phyloP scores from a whole-genome alignment of 2,888 invertebrate genomes.

The Ichneumoninae sp. region DNA sequence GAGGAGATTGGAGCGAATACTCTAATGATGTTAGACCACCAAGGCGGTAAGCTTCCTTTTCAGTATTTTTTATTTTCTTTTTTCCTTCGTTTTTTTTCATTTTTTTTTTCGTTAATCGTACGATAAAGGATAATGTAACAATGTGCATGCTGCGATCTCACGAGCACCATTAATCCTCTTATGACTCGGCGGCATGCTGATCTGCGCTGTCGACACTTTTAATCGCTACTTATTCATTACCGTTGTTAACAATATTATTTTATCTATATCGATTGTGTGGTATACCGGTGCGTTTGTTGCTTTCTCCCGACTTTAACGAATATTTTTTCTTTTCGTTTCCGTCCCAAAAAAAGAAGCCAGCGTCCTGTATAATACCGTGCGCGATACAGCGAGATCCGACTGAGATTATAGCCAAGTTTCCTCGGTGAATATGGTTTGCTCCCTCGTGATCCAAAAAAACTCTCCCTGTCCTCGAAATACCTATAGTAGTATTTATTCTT shows the following conservation, averaged over 20 bases:
- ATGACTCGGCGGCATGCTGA: conserved; percentile 16
- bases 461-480: conserved; percentile 22
- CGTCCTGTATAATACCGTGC: background rate
- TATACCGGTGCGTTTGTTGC: conserved; percentile 36
- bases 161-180: conserved; percentile 15
- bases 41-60: conserved; percentile 93
- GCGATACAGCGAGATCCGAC: background rate
- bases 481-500: conserved; percentile 56
- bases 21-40: conserved; percentile 92
- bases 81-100: conserved; percentile 49
- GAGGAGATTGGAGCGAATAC: conserved; percentile 96
- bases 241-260: conserved; percentile 4
- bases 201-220: conserved; percentile 9
- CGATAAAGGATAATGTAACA: background rate
- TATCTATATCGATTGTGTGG: conserved; percentile 7
- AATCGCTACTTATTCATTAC: conserved; percentile 13
- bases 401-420: background rate
- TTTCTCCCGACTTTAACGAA: conserved; percentile 32
- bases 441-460: conserved; percentile 8
- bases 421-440: conserved; percentile 19
- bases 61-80: conserved; percentile 49
- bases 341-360: conserved; percentile 32
- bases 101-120: conserved; percentile 64
- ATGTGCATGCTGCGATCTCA: conserved; percentile 9
- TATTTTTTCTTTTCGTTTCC: conserved; percentile 31